Evolutionary conservation across 1,140 invertebrate genomes (phyloP).

Genomic region (Polypedilum vanderplanki): DNA sequence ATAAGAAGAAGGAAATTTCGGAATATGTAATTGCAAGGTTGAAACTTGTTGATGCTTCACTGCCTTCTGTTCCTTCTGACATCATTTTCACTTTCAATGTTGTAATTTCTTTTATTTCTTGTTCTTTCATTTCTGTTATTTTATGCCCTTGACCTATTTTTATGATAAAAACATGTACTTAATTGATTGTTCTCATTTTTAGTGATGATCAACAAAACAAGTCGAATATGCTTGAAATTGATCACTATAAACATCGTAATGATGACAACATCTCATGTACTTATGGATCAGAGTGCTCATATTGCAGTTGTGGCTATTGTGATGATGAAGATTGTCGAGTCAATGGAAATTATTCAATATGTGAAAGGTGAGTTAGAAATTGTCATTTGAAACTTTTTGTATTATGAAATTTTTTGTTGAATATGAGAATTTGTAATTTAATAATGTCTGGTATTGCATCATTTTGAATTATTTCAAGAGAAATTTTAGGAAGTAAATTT

Average conservation of each 20-base stretch:
- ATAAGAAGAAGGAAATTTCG: not conserved
- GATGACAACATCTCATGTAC: not conserved
- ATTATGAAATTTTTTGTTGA: not conserved
- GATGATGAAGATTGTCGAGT: conserved; percentile 20
- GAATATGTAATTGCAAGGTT: not conserved
- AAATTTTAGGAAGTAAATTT: too few relatives aligned
- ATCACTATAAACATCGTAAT: not conserved
- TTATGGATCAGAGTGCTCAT: conserved; percentile 20
- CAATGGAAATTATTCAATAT: conserved; percentile 23
- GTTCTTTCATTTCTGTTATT: not conserved
- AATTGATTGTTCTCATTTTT: too few relatives aligned
- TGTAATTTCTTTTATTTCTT: not conserved
- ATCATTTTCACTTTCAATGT: not conserved
- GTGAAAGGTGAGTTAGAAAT: not conserved
- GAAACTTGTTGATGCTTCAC: not conserved
- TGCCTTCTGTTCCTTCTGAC: not conserved
- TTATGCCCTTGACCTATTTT: too few relatives aligned
- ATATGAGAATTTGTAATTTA: not conserved
- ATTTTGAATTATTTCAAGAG: too few relatives aligned
- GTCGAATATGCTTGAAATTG: not conserved
- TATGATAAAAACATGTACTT: too few relatives aligned
- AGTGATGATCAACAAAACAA: not conserved
- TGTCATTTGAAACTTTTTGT: not conserved
- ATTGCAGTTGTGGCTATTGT: conserved; percentile 21
- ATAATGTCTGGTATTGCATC: too few relatives aligned